Conservation (phyloP, 1,140 invertebrate genomes). For the Conus betulinus region DNA sequence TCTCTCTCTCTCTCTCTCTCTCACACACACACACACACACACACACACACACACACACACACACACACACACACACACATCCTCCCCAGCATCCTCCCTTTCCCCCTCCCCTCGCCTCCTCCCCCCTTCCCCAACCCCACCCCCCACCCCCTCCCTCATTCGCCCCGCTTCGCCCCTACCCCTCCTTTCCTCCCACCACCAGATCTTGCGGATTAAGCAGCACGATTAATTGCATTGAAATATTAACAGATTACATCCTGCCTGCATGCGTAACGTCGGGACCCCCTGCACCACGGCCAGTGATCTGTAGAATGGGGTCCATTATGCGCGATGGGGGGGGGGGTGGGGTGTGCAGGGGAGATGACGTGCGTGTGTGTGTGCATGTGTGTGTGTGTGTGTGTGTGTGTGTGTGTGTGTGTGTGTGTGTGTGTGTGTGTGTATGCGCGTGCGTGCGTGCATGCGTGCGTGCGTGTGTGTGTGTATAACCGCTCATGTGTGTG, state of each 20-base stretch:
- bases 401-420: neutral
- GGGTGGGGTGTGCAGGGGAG: no score
- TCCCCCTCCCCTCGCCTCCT: neutral
- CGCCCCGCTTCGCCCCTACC: neutral
- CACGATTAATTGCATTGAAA: neutral
- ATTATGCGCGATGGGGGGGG: no score
- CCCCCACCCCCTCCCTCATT: neutral
- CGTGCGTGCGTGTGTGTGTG: slow-evolving; percentile 12
- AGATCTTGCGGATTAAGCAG: neutral
- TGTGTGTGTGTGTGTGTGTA: neutral
- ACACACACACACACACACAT: neutral
- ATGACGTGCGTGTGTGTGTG: neutral
- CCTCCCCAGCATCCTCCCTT: neutral
- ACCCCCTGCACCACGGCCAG: no score
- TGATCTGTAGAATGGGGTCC: no score
- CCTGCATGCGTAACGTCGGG: neutral
- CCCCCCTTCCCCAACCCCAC: neutral
- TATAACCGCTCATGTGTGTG: neutral
- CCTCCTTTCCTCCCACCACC: neutral
- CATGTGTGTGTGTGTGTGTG: slow-evolving; percentile 12
- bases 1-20: neutral
- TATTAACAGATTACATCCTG: slow-evolving; percentile 8
- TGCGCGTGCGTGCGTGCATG: neutral
- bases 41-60: no score
- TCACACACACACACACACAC: neutral